A percentile compares a stretch with the other conserved stretches of the same genome.
Conservation (phyloP, 2,888 invertebrate genomes). For the Acleris sparsana region DNA sequence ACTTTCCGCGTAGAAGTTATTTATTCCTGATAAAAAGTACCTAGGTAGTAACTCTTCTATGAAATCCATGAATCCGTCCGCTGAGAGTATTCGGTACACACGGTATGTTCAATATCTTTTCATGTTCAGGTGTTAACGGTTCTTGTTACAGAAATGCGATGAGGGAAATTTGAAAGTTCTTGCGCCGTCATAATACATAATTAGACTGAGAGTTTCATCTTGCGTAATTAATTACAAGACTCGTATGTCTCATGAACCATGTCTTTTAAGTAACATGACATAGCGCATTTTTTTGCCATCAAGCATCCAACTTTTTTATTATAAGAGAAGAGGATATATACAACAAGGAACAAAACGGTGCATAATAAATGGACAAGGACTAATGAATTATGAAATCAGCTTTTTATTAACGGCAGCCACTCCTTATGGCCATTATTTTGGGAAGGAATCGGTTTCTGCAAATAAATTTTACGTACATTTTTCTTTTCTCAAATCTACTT, state of each 20-base stretch:
- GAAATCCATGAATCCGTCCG: too few species aligned
- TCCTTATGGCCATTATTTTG: not conserved
- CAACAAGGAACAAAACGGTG: not conserved
- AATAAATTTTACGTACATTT: too few species aligned
- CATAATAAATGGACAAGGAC: slow-evolving; percentile 1
- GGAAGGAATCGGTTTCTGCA: too few species aligned
- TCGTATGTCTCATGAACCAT: not conserved
- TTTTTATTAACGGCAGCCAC: not conserved
- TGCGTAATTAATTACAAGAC: slow-evolving; percentile 5
- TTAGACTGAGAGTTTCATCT: slow-evolving; percentile 7
- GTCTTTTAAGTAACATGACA: slow-evolving; percentile 5
- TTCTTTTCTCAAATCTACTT: too few species aligned
- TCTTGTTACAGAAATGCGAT: not conserved
- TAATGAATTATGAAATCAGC: not conserved
- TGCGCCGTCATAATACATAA: slow-evolving; percentile 11
- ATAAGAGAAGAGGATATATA: too few species aligned
- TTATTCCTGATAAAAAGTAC: too few species aligned
- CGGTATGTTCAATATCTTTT: too few species aligned
- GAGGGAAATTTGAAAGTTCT: not conserved
- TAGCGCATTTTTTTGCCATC: not conserved
- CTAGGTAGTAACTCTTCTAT: too few species aligned
- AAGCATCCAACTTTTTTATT: not conserved
- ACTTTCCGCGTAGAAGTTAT: too few species aligned
- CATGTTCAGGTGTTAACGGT: too few species aligned
- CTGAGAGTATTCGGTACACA: too few species aligned